phyloP scores from a whole-genome alignment of 2,797 vertebrate species.

The Schizopygopsis pylzovi region DNA sequence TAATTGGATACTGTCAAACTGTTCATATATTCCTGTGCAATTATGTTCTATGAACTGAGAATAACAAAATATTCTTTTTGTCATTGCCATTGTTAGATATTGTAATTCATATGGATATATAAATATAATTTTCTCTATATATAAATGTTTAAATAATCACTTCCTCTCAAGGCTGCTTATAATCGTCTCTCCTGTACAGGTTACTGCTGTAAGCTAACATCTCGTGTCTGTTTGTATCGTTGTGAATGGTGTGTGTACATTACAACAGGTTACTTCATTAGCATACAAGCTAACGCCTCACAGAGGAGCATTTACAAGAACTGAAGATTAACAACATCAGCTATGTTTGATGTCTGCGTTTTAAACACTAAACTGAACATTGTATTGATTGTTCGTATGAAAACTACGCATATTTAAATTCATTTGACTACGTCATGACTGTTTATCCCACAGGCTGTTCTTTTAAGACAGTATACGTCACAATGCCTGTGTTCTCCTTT shows the following conservation, averaged over 20 bases:
- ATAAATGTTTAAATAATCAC: too few species aligned
- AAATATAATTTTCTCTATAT: background rate
- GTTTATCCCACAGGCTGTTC: background rate
- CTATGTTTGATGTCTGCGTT: background rate
- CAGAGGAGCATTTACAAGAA: background rate
- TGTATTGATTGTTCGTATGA: too few species aligned
- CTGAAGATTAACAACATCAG: background rate
- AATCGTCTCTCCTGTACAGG: background rate
- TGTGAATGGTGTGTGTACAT: slow-evolving; percentile 31
- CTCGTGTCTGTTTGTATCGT: background rate
- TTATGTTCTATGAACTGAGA: slow-evolving; percentile 10
- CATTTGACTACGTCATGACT: background rate
- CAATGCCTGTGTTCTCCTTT: slow-evolving; percentile 22
- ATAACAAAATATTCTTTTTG: background rate
- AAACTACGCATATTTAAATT: background rate
- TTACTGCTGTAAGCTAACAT: background rate
- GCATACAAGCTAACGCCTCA: slow-evolving; percentile 2
- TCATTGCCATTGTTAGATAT: background rate
- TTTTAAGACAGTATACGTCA: background rate
- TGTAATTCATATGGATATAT: background rate
- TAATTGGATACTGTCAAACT: background rate
- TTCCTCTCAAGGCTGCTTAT: background rate
- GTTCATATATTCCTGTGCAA: background rate
- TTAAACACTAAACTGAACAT: background rate
- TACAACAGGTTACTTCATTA: slow-evolving; percentile 48